Percentiles rank a stretch among this genome's conserved stretches.
Conservation (phyloP, 2,888 invertebrate species). For the Eustalomyia histrio region DNA sequence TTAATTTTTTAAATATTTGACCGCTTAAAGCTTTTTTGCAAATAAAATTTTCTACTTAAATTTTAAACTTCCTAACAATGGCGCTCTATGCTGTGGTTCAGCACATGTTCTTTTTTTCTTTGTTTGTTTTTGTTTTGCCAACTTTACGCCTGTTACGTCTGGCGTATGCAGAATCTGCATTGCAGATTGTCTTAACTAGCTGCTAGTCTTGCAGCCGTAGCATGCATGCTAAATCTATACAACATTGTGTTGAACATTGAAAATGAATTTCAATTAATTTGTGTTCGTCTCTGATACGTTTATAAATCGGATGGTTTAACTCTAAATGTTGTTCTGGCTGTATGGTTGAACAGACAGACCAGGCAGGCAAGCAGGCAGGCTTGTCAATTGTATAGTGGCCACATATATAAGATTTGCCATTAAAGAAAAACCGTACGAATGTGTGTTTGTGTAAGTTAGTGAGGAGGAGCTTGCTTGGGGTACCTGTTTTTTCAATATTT, state of each 20-base stretch:
- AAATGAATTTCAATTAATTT: constrained; percentile 66
- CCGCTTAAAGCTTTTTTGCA: neutral
- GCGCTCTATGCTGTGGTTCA: neutral
- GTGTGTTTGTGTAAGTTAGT: constrained; percentile 27
- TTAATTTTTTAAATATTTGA: neutral
- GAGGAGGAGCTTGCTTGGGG: constrained; percentile 62
- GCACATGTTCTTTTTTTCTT: constrained; percentile 42
- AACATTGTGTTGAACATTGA: constrained; percentile 57
- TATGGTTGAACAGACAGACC: constrained; percentile 37
- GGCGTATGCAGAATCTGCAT: constrained; percentile 36
- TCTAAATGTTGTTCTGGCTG: constrained; percentile 51
- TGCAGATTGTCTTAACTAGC: constrained; percentile 17
- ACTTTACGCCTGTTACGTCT: constrained; percentile 16
- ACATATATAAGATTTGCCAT: constrained; percentile 23
- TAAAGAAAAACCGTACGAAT: constrained; percentile 31
- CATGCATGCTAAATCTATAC: constrained; percentile 27
- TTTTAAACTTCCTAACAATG: constrained; percentile 6
- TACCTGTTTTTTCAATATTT: constrained; percentile 45
- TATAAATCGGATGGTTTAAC: constrained; percentile 40
- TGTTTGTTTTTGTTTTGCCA: constrained; percentile 20
- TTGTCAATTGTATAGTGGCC: constrained; percentile 49
- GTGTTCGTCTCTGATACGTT: constrained; percentile 50
- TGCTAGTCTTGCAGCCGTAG: constrained; percentile 17
- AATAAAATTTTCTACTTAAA: neutral
- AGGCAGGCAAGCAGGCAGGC: constrained; percentile 25